Evolutionary conservation across 2,797 vertebrate genomes (phyloP), one percentile per base, ranked within the genome.

Genomic region (Spondyliosoma cantharus): DNA sequence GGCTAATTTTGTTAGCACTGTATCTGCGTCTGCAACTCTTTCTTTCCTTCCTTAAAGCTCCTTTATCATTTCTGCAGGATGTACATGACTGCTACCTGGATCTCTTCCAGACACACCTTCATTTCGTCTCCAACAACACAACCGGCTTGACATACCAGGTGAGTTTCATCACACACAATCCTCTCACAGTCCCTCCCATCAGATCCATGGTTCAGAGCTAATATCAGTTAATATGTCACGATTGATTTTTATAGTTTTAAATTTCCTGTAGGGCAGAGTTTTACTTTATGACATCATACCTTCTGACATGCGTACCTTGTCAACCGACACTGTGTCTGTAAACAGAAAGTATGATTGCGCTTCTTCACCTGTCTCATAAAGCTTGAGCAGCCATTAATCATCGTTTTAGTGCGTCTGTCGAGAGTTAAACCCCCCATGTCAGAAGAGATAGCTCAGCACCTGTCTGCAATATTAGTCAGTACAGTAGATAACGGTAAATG

Each of bases 1-100:
- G 19, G 42, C 6, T 32, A 5, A 37, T 76, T 70, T 27, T 4
- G 25, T 45, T 29, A 61, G 37, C 48, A 0, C 7, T 14, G 3
- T 53, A 53, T 42, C 15, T 19, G 32, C 50, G 43, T 62, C 16
- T 25, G 8, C 70, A 50, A 71, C 46, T 13, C 12, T 69, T 27
- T 24, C 43, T 64, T 14, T 46, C 43, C 67, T 54, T 27, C 37
- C 37, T 37, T 37, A 9, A 72, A 64, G 24, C 43, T 12, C 6
- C 59, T 29, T 7, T 20, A 16, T n/a, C 85, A 17, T 92, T 48
- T 61, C 67, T 73, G 32, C 89, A 99, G 98, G 97, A 98, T 78
- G 74, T 96, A 83, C 96, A 96, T 0, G 96, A 97, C 86, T 99
- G 98, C 90, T 98, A 96, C 90, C 91, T 99, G 95, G 98, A 98